Evolutionary conservation across 2,888 invertebrate species (phyloP).

Genomic region (Mesochorus sp.): DNA sequence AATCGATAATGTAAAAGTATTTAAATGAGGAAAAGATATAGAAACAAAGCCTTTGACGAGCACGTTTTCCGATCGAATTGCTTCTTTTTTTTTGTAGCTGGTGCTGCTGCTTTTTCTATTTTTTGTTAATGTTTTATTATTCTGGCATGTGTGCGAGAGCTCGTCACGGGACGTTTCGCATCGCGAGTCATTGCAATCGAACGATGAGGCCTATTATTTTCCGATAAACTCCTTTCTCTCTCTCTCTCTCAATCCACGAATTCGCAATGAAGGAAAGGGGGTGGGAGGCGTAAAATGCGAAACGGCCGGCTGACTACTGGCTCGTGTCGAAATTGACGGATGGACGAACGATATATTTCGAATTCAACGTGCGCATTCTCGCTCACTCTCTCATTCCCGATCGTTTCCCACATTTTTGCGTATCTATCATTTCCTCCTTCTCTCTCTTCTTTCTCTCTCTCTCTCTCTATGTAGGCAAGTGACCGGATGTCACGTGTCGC

Average conservation of each 20-base stretch:
- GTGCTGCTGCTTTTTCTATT: constrained; percentile 1
- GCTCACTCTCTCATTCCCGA: constrained; percentile 28
- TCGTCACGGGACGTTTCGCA: constrained; percentile 30
- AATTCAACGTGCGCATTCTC: constrained; percentile 55
- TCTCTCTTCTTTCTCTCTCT: constrained; percentile 10
- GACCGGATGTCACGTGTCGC: constrained; percentile 57
- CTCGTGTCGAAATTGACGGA: constrained; percentile 60
- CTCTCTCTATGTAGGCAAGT: neutral
- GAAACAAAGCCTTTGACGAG: constrained; percentile 15
- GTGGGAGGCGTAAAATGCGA: constrained; percentile 52
- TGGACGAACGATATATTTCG: constrained; percentile 60
- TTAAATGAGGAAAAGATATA: neutral
- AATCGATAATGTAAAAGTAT: neutral
- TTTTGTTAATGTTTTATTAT: constrained; percentile 49
- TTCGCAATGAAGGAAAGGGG: constrained; percentile 28
- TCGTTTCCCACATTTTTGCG: neutral
- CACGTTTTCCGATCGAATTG: constrained; percentile 11
- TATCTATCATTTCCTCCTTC: constrained; percentile 16
- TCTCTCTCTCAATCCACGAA: constrained; percentile 23
- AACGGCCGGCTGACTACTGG: constrained; percentile 36
- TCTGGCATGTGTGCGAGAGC: constrained; percentile 27
- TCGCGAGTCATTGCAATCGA: constrained; percentile 48
- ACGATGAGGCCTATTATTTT: constrained; percentile 60
- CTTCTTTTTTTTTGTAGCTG: neutral
- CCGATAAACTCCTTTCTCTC: constrained; percentile 48